Base-by-base conservation (phyloP, 2,797 vertebrate genomes). In the Tinamus major region DNA sequence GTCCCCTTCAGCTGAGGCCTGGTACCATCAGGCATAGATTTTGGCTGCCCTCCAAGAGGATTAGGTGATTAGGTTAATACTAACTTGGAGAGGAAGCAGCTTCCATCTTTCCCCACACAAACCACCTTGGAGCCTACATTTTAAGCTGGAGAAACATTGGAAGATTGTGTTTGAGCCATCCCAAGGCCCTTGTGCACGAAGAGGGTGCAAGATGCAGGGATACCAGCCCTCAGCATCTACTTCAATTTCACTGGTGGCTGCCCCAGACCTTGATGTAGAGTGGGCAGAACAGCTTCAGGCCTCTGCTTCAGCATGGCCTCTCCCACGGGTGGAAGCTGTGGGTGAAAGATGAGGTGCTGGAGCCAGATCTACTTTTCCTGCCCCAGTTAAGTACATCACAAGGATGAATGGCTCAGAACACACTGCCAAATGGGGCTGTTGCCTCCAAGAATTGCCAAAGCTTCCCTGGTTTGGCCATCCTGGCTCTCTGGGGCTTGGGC, bases 21-120 rank as follows among this genome's bases (percentile, higher is more conserved):
- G 12, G 10, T 6, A 6, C 27, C 18, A 1, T 1, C 56, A 1
- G 42, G 1, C 23, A 1, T 4, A 23, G 0, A 2, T 15, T 3
- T 26, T 2, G 2, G 8, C 3, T 13, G 24, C 37, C 65, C 16
- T n/a, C 37, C 2, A 12, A 53, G 7, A 23, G 20, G 33, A 8
- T 18, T 8, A 5, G 33, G 39, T 19, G 33, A 10, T 18, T 6
- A 5, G 33, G 33, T 19, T 5, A 3, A 2, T 8, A 12, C 3
- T 3, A 18, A 31, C n/a, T 51, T 3, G 2, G 46, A 42, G 59
- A 17, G n/a, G 18, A 53, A 65, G 11, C 59, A 31, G 31, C 23
- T 71, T 16, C 77, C 33, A 33, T 11, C 24, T 56, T 19, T 9
- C 31, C 51, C 51, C 19, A 11, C 8, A 31, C 5, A 26, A 53